phyloP scores from a whole-genome alignment of 30 jellyfish, hydroid and myxozoan genomes.

The Chrysaora quinquecirrha region DNA sequence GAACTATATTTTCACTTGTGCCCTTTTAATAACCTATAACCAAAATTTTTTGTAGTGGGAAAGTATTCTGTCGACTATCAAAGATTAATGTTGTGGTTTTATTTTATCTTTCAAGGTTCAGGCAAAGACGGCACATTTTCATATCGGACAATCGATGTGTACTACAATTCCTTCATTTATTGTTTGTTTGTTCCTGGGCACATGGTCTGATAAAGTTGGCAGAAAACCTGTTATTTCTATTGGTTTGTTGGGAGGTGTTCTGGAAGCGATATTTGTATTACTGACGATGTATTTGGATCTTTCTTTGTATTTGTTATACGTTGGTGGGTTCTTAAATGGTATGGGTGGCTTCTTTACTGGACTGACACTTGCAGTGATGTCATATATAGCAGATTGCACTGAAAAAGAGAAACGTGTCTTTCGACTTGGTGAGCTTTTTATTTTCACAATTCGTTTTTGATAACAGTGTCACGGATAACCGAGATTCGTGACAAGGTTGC shows the following conservation, averaged over 20 bases:
- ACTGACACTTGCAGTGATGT: conserved; percentile 46
- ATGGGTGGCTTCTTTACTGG: conserved; percentile 86
- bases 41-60: not conserved
- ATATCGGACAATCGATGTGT: conserved; percentile 53
- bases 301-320: conserved; percentile 53
- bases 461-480: too few species aligned
- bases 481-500: too few species aligned
- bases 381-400: conserved; percentile 86
- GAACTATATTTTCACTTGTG: not conserved
- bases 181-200: conserved; percentile 64
- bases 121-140: conserved; percentile 41
- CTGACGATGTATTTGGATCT: conserved; percentile 57
- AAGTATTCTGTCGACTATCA: too few species aligned
- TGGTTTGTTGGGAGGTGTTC: conserved; percentile 26
- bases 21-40: not conserved
- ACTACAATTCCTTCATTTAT: conserved; percentile 56
- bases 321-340: conserved; percentile 78
- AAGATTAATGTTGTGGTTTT: too few species aligned
- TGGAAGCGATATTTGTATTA: conserved; percentile 44
- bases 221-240: conserved; percentile 69
- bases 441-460: too few species aligned
- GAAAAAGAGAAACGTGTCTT: conserved; percentile 50
- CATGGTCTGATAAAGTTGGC: conserved; percentile 83
- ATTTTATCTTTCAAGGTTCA: conserved; percentile 62
- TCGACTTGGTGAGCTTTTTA: conserved; percentile 70